phyloP scores from a whole-genome alignment of 2,797 vertebrate species.

The Tadarida brasiliensis region DNA sequence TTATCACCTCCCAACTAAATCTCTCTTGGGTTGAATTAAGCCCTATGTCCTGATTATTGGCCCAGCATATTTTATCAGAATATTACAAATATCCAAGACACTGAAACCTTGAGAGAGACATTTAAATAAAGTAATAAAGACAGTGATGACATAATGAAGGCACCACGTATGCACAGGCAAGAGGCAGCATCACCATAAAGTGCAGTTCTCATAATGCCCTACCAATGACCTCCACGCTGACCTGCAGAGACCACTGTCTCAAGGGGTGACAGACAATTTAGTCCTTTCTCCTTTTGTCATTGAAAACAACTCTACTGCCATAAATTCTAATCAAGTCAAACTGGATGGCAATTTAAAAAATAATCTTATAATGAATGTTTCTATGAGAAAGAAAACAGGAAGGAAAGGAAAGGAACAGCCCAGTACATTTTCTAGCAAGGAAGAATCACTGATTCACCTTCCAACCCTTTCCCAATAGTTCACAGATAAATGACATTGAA shows the following conservation, averaged over 20 bases:
- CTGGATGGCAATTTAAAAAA: slow-evolving; percentile 55
- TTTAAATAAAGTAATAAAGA: slow-evolving; percentile 75
- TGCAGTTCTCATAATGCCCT: slow-evolving; percentile 73
- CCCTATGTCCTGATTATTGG: slow-evolving; percentile 44
- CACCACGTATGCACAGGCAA: not conserved
- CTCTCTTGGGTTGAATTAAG: slow-evolving; percentile 49
- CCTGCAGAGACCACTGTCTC: slow-evolving; percentile 83
- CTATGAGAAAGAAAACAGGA: slow-evolving; percentile 66
- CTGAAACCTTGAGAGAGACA: slow-evolving; percentile 48
- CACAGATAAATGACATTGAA: slow-evolving; percentile 12
- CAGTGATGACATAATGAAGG: slow-evolving; percentile 64
- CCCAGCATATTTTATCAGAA: slow-evolving; percentile 66
- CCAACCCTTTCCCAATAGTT: slow-evolving; percentile 28
- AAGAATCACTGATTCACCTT: slow-evolving; percentile 64
- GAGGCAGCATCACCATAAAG: slow-evolving; percentile 28
- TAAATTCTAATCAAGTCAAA: slow-evolving; percentile 85
- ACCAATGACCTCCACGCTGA: slow-evolving; percentile 82
- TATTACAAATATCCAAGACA: slow-evolving; percentile 51
- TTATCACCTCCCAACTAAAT: slow-evolving; percentile 61
- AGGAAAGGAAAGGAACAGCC: slow-evolving; percentile 46
- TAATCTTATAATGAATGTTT: slow-evolving; percentile 24
- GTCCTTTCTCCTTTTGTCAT: slow-evolving; percentile 81
- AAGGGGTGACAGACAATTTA: slow-evolving; percentile 86
- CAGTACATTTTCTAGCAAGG: slow-evolving; percentile 32
- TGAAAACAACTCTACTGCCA: slow-evolving; percentile 75